A percentile compares a stretch with the other conserved stretches of the same genome.
Conservation (phyloP, 1,140 invertebrate species). For the Mamestra configurata region DNA sequence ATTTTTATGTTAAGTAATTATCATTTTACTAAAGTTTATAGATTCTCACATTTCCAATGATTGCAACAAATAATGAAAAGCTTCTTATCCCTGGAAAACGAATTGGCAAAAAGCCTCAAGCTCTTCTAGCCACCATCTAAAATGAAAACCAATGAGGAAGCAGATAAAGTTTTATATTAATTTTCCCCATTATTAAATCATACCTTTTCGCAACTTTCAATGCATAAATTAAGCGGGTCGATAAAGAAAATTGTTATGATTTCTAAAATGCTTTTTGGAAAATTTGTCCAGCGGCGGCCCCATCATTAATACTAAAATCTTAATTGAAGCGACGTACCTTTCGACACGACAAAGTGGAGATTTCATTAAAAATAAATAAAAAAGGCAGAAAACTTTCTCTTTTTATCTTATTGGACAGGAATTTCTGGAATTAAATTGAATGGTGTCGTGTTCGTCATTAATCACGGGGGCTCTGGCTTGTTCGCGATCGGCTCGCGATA, state of each 20-base stretch:
- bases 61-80: too few relatives aligned
- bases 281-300: not conserved
- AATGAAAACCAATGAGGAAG: not conserved
- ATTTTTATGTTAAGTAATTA: not conserved
- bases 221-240: not conserved
- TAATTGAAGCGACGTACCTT: constrained; percentile 43
- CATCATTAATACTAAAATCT: constrained; percentile 43
- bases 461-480: constrained; percentile 66
- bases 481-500: constrained; percentile 56
- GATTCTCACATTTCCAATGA: too few relatives aligned
- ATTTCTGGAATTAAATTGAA: constrained; percentile 70
- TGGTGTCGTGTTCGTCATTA: constrained; percentile 69
- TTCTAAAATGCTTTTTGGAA: constrained; percentile 15
- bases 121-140: too few relatives aligned
- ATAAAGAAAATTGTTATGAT: constrained; percentile 14
- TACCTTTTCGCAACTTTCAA: not conserved
- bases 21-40: too few relatives aligned
- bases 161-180: not conserved
- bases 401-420: constrained; percentile 65
- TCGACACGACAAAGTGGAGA: constrained; percentile 46
- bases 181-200: not conserved
- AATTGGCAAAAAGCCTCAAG: not conserved
- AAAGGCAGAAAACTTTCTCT: constrained; percentile 58
- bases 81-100: not conserved
- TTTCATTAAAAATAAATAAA: constrained; percentile 57